Base-by-base conservation (phyloP, 2,888 invertebrate species). In the Lacanobia oleracea region DNA sequence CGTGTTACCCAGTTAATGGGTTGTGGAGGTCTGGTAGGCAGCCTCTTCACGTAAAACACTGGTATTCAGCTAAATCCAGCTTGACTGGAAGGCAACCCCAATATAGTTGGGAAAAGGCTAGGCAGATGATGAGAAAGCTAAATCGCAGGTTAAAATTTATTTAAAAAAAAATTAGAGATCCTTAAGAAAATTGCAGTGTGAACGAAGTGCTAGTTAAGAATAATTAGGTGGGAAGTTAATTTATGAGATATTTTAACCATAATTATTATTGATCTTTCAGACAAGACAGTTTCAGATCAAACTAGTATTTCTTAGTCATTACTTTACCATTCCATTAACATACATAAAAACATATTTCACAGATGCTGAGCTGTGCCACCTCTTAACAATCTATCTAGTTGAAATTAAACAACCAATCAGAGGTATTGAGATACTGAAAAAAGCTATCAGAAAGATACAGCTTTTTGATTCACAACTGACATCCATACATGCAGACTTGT, bases 361-460 rank as follows among this genome's bases (percentile, higher is more conserved):
- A 99, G 99, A 98, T 97, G 98, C 98, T 75, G 98, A 99, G 89
- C 95, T 99, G 54, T 99, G 99, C 92, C 99, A 99, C 90, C 96
- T 97, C 80, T 96, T 98, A 77, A 98, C 98, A 48, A 97, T 97
- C 85, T 97, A 97, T 88, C 94, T 99, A 83, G 97, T 98, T 14
- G 98, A 98, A 86, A 96, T 97, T 61, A 97, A 97, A 89, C 97
- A 98, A 91, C 97, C 98, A 27, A 97, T 98, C 84, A 96, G 97
- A 89, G 99, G 99, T 23, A 98, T 99, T 73, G 97, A 97, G 89
- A 96, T 99, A 67, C 91, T 99, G 67, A 97, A 97, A 81, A 97
- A 97, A 90, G 99, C 99, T 21, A 98, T 99, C 81, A 97, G 97
- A 83, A 99, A 99, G 93, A 97, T 99, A 84, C 98, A 98, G 90